phyloP scores from a whole-genome alignment of 2,113 vertebrate species.

The Rhynchomys soricoides region DNA sequence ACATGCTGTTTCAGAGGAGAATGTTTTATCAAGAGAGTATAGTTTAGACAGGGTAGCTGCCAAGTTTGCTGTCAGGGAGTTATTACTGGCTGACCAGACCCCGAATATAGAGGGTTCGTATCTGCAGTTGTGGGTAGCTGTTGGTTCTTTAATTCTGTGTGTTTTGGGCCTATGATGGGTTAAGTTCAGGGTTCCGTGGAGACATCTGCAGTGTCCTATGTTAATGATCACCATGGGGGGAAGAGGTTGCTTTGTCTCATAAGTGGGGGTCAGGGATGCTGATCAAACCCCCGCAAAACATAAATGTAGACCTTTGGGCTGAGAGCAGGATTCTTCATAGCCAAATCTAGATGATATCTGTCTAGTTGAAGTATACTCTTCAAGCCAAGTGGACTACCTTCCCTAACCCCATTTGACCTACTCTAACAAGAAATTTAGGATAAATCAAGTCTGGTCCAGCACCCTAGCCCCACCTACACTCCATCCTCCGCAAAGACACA shows the following conservation, averaged over 20 bases:
- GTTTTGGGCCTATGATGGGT: not conserved
- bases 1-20: too few species aligned
- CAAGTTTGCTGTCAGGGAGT: not conserved
- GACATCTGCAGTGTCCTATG: not conserved
- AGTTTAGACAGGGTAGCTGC: not conserved
- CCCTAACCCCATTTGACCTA: not conserved
- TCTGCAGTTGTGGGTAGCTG: too few species aligned
- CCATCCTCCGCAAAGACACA: not conserved
- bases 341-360: not conserved
- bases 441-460: not conserved
- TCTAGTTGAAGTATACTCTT: too few species aligned
- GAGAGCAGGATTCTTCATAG: too few species aligned
- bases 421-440: not conserved
- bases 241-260: not conserved
- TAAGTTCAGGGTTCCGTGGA: not conserved
- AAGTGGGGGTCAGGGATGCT: not conserved
- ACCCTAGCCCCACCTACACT: not conserved
- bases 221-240: not conserved
- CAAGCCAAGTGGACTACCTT: too few species aligned
- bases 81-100: not conserved
- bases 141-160: not conserved
- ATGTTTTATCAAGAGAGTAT: not conserved
- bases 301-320: not conserved
- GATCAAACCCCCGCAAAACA: too few species aligned
- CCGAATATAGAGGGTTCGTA: rapidly evolving